A percentile compares a stretch with the other conserved stretches of the same genome.
phyloP scores from a whole-genome alignment of 2,888 invertebrate genomes.

The Macrosoma leucophasiata region DNA sequence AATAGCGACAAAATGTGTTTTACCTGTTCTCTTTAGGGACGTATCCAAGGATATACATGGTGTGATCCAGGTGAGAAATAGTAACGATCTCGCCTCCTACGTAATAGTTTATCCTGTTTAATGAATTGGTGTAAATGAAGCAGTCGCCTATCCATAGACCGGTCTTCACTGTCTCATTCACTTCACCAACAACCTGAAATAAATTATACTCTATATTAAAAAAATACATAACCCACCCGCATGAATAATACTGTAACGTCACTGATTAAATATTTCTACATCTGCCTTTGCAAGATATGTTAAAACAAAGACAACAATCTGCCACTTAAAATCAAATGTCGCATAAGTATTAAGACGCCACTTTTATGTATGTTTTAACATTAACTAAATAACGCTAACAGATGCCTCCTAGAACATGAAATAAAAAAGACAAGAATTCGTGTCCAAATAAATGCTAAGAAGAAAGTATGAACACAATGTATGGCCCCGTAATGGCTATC shows the following conservation, averaged over 20 bases:
- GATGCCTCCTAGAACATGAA: not conserved
- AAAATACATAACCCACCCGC: too few relatives aligned
- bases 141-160: conserved; percentile 99
- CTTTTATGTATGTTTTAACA: not conserved
- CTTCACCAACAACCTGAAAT: conserved; percentile 85
- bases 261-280: too few relatives aligned
- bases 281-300: too few relatives aligned
- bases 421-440: conserved; percentile 1
- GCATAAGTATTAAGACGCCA: too few relatives aligned
- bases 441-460: too few relatives aligned
- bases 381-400: too few relatives aligned
- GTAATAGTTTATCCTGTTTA: conserved; percentile 98
- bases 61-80: conserved; percentile 96
- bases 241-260: too few relatives aligned
- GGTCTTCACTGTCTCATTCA: conserved; percentile 94
- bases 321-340: too few relatives aligned
- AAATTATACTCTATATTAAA: not conserved
- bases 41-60: conserved; percentile 97
- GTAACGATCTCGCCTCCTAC: conserved; percentile 99
- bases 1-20: conserved; percentile 3
- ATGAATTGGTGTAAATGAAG: conserved; percentile 98
- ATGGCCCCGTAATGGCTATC: too few relatives aligned
- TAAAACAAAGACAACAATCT: too few relatives aligned
- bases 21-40: conserved; percentile 93
- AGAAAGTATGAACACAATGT: too few relatives aligned